phyloP scores from a whole-genome alignment of 2,113 vertebrate genomes.

The Pterocles burchelli region DNA sequence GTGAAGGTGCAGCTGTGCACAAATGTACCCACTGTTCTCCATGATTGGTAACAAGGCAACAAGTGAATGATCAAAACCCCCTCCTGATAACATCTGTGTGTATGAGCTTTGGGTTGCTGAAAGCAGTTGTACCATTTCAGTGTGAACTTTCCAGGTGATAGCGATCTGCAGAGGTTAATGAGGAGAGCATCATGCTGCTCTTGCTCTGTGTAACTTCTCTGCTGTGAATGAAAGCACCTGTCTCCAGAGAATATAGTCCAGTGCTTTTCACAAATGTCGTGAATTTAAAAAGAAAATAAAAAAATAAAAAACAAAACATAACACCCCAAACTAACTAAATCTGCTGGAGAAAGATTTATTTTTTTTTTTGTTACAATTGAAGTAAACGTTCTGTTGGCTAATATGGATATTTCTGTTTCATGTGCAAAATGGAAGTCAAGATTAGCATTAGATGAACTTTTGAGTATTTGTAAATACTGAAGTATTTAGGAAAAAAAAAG shows the following conservation, averaged over 20 bases:
- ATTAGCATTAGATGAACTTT: background rate
- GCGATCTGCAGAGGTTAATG: background rate
- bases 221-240: background rate
- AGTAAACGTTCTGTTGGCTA: background rate
- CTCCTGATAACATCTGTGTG: background rate
- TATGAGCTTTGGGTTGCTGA: background rate
- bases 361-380: background rate
- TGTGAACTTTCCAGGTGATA: background rate
- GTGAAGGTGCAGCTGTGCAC: background rate
- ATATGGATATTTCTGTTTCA: background rate
- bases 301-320: background rate
- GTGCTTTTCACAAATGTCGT: background rate
- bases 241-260: background rate
- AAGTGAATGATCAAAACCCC: background rate
- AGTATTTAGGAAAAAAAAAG: background rate
- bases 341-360: background rate
- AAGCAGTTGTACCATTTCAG: background rate
- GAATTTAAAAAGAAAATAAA: background rate
- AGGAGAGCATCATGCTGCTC: background rate
- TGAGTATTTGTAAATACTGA: background rate
- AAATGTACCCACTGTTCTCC: background rate
- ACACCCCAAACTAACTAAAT: background rate
- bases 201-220: background rate
- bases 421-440: background rate
- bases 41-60: background rate